These are phyloP conservation scores for Paraescarpia echinospica DNA, from an alignment of 1,140 invertebrate species.

Conservation along the genomic window DNA sequence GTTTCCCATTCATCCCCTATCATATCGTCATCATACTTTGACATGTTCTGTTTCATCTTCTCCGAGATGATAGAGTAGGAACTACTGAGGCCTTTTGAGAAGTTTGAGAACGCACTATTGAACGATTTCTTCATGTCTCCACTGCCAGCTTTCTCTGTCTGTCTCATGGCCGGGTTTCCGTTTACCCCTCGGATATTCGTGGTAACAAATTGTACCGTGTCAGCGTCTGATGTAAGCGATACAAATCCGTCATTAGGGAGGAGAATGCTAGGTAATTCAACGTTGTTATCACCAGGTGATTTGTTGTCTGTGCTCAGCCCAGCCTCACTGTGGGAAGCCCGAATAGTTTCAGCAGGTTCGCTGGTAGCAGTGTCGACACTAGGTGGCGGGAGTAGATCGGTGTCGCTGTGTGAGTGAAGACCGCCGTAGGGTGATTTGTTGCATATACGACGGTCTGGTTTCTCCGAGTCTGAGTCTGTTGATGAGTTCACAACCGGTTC, in stretches of 20 bases:
- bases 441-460: not conserved
- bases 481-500: conserved; percentile 64
- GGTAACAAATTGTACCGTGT: not conserved
- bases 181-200: not conserved
- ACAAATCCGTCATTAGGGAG: not conserved
- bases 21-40: conserved; percentile 10
- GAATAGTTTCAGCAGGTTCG: conserved; percentile 9
- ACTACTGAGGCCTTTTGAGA: conserved; percentile 40
- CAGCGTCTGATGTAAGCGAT: not conserved
- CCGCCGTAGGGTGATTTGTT: not conserved
- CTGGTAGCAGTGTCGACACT: conserved; percentile 19
- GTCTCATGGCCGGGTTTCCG: not conserved
- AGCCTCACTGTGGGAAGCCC: conserved; percentile 1
- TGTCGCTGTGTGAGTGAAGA: conserved; percentile 19
- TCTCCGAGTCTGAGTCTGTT: not conserved
- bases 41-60: conserved; percentile 17
- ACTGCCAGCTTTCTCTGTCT: not conserved
- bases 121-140: conserved; percentile 46
- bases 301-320: not conserved
- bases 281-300: not conserved
- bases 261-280: not conserved
- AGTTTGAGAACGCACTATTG: conserved; percentile 43
- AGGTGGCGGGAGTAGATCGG: conserved; percentile 18
- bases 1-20: conserved; percentile 47
- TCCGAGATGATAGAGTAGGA: not conserved